Base-by-base conservation (phyloP, 2,888 invertebrate genomes). In the Spisula solida region DNA sequence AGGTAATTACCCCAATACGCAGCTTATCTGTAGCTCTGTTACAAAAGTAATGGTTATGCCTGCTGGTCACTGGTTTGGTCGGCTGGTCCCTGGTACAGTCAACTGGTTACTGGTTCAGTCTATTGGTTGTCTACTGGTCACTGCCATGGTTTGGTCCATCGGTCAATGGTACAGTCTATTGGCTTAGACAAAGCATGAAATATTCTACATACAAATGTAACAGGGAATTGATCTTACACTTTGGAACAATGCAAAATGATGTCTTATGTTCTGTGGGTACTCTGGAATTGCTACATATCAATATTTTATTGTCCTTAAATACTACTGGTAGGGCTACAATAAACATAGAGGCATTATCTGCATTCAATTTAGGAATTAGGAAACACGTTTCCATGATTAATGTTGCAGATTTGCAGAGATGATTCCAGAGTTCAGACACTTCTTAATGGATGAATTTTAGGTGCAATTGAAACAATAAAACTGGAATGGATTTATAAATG, bases 231-330 rank as follows among this genome's bases (percentile, higher is more conserved):
- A 66, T 66, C 60, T 25, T 25, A 25, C 25, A 25, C n/a, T 10
- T 66, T 66, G 60, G 41, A 41, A 41, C 41, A 2, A 5, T 41
- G 41, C 8, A 41, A 41, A 41, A 41, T 41, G 41, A 84, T 78
- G 78, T 78, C 75, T 84, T 84, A 75, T 75, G 31, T 75, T 75
- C 75, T 16, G n/a, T 31, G 75, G 75, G 31, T 75, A 75, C 75
- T 31, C 60, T 34, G 1, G 16, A 31, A 34, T 14, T 34, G 75
- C 75, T 25, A 31, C 31, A 75, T 75, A 75, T 75, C 75, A 75
- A 75, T 75, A 75, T 75, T 75, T 75, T 75, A 75, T 34, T 34
- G 75, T 75, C 75, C 2, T 75, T 75, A 75, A 75, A 75, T 75
- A 31, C 75, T 75, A 75, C 31, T 75, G 75, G 25, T 18, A 10